These are phyloP conservation scores for Melanotus villosus DNA, from an alignment of 2,888 invertebrate genomes.

Conservation along the genomic window DNA sequence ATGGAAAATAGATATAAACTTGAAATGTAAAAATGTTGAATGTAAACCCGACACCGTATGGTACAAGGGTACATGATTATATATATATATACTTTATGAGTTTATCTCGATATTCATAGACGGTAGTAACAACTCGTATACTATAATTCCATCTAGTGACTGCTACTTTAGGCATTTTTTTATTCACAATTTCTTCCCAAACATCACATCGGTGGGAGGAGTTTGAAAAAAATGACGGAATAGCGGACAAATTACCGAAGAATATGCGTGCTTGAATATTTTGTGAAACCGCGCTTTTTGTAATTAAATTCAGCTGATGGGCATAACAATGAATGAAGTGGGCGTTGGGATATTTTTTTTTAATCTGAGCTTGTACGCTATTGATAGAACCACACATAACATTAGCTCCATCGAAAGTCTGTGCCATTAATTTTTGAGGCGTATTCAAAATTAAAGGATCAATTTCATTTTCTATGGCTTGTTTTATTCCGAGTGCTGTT, in stretches of 20 bases:
- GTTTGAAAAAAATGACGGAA: conserved; percentile 3
- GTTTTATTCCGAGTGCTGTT: conserved; percentile 24
- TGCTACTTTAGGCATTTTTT: too few species aligned
- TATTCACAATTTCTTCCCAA: neutral
- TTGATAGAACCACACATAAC: conserved; percentile 37
- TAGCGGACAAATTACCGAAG: neutral
- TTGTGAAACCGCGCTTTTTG: conserved; percentile 20
- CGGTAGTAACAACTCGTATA: neutral
- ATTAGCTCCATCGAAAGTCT: conserved; percentile 55
- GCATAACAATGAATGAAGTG: conserved; percentile 49
- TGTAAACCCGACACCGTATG: too few species aligned
- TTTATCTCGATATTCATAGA: neutral
- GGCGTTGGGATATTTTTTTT: conserved; percentile 36
- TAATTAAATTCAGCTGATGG: conserved; percentile 48
- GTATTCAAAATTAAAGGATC: neutral
- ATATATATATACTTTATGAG: too few species aligned
- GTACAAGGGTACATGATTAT: too few species aligned
- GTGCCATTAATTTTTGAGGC: conserved; percentile 52
- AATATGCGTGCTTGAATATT: conserved; percentile 5
- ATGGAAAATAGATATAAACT: too few species aligned
- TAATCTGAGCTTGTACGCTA: conserved; percentile 45
- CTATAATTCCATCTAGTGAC: too few species aligned
- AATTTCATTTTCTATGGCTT: conserved; percentile 42
- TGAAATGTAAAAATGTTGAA: too few species aligned
- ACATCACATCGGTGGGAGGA: conserved; percentile 3